Base-by-base conservation (phyloP, 1,140 invertebrate genomes). In the Drosophila takahashii region DNA sequence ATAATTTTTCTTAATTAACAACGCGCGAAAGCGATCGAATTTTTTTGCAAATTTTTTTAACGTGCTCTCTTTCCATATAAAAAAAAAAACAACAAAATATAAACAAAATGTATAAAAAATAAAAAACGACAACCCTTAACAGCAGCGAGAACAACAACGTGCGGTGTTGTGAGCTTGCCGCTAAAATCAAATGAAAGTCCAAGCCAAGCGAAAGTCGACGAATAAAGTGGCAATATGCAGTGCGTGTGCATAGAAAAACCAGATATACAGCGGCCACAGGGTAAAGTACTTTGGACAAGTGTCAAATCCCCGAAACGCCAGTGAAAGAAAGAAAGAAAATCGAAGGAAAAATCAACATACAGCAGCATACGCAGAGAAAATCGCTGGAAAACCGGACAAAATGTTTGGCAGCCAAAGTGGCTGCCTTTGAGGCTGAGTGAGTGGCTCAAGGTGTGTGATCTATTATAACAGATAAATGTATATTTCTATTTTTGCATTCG, bases 131-230 rank as follows among this genome's bases (percentile, higher is more conserved):
- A 62, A 66, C 15, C 10, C 36, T 2, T 10, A 58, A 67, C 60
- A 67, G 64, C 64, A 67, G 64, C 53, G 56, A 62, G 47, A 64
- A 64, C 61, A 84, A 86, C 54, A 77, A 65, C 77, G 81, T 79
- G 81, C 81, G 81, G 73, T 77, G 81, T 85, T 85, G 81, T 80
- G 61, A 77, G 81, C 72, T 72, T 73, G 74, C 77, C 71, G 60
- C 71, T 65, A 34, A 42, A 57, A 75, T 37, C 37, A 64, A 72
- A 39, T 29, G 27, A 73, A 74, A 64, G 53, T 72, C 29, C 51
- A 45, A 45, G 52, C 39, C 16, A 58, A 44, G 36, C 29, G 57
- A 79, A 75, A 73, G 67, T 79, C 52, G 39, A 41, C 26, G 10
- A 18, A 22, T 22, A 22, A 51, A 32, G 29, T 51, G 50, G 42